phyloP scores from a whole-genome alignment of 2,888 invertebrate genomes.

The Ceramica pisi region DNA sequence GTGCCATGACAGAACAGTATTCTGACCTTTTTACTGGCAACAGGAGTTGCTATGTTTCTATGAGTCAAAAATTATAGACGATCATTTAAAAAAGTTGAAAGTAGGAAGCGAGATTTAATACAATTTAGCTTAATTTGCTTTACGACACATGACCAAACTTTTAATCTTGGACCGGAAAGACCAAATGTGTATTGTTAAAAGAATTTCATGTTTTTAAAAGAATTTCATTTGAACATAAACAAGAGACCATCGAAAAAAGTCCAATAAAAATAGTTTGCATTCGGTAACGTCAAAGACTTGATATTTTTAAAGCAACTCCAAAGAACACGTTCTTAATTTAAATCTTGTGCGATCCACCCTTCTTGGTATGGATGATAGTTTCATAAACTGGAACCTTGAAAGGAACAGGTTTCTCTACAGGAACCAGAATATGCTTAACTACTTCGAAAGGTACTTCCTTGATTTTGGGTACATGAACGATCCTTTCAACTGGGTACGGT shows the following conservation, averaged over 20 bases:
- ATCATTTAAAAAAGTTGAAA: background rate
- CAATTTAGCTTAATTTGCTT: too few species aligned
- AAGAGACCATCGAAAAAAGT: background rate
- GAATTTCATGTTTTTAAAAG: background rate
- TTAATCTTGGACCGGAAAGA: too few species aligned
- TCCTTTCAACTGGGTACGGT: slow-evolving; percentile 93
- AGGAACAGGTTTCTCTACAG: slow-evolving; percentile 93
- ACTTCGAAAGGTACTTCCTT: slow-evolving; percentile 93
- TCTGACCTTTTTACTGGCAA: background rate
- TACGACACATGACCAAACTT: background rate
- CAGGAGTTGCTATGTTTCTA: slow-evolving; percentile 1
- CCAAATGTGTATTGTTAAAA: background rate
- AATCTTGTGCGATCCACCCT: slow-evolving; percentile 88
- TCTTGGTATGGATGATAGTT: slow-evolving; percentile 93
- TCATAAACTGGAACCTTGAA: slow-evolving; percentile 94
- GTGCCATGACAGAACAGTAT: background rate
- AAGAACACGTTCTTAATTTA: slow-evolving; percentile 58
- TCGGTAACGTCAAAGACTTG: background rate
- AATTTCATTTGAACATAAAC: background rate
- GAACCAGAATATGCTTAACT: slow-evolving; percentile 93
- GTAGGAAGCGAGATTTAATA: background rate
- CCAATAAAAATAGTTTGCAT: background rate
- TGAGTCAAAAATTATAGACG: background rate
- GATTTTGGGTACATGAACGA: slow-evolving; percentile 92
- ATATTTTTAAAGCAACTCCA: background rate